phyloP scores from a whole-genome alignment of 2,797 vertebrate genomes.

The Poeciliopsis gracilis region DNA sequence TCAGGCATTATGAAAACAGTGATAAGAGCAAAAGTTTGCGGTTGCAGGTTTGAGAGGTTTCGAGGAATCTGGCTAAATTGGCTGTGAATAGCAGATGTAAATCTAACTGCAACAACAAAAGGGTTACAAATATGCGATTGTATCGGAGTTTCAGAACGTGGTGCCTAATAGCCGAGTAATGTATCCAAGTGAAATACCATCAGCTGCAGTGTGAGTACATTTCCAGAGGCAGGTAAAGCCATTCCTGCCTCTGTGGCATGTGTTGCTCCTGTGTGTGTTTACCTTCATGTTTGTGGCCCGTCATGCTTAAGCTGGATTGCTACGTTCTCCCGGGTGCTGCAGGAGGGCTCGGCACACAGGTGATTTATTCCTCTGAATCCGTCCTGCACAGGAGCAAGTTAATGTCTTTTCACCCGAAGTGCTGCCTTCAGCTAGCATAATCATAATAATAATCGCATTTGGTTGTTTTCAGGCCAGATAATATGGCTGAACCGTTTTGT shows the following conservation, averaged over 20 bases:
- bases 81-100: conserved; percentile 29
- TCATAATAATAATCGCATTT: conserved; percentile 86
- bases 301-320: conserved; percentile 85
- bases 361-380: conserved; percentile 91
- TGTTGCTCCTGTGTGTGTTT: conserved; percentile 60
- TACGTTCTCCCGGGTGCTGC: conserved; percentile 79
- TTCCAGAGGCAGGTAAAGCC: conserved; percentile 65
- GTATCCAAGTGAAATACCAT: conserved; percentile 60
- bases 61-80: conserved; percentile 2
- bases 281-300: conserved; percentile 83
- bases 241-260: conserved; percentile 58
- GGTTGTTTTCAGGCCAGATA: conserved; percentile 71
- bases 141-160: conserved; percentile 36
- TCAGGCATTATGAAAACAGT: conserved; percentile 20
- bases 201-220: conserved; percentile 55
- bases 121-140: conserved; percentile 8
- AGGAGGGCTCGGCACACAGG: conserved; percentile 72
- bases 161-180: conserved; percentile 58
- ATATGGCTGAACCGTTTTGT: conserved; percentile 22
- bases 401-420: conserved; percentile 40
- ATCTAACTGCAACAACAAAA: conserved; percentile 32
- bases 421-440: conserved; percentile 81
- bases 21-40: conserved; percentile 28
- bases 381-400: conserved; percentile 80
- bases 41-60: conserved; percentile 16